phyloP scores from a whole-genome alignment of 2,113 vertebrate species.

The Salvelinus namaycush region DNA sequence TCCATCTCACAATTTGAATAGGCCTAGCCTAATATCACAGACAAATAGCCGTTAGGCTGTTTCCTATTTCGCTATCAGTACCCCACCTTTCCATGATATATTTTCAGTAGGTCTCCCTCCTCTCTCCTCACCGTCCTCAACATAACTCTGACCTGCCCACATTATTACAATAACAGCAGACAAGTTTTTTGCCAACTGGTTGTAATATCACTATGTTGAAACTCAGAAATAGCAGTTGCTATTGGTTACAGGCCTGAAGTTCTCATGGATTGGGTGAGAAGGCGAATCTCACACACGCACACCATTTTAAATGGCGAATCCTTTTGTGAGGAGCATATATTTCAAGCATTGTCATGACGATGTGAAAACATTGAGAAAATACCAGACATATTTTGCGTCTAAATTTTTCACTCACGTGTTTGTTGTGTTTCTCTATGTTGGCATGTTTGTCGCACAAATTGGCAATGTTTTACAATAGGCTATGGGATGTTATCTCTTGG shows the following conservation, averaged over 20 bases:
- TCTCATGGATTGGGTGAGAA: conserved; percentile 38
- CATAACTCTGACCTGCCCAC: background rate
- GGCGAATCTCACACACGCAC: conserved; percentile 10
- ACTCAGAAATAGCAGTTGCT: conserved; percentile 58
- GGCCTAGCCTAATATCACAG: background rate
- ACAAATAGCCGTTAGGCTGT: too few species aligned
- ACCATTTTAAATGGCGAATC: conserved; percentile 10
- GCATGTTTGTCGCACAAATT: background rate
- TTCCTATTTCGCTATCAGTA: too few species aligned
- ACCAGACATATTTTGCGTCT: too few species aligned
- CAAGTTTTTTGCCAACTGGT: conserved; percentile 10
- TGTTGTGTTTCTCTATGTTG: conserved; percentile 5
- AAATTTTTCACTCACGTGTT: background rate
- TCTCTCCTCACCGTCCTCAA: background rate
- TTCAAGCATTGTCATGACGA: too few species aligned
- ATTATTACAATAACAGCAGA: background rate
- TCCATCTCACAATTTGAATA: background rate
- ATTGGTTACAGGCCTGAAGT: conserved; percentile 58
- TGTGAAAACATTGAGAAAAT: too few species aligned
- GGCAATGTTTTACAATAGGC: too few species aligned
- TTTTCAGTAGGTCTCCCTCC: background rate
- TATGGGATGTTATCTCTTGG: too few species aligned
- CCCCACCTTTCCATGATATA: too few species aligned
- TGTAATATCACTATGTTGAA: conserved; percentile 1
- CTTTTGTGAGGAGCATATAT: background rate